phyloP scores from a whole-genome alignment of 2,888 invertebrate species.

The Idaea biselata region DNA sequence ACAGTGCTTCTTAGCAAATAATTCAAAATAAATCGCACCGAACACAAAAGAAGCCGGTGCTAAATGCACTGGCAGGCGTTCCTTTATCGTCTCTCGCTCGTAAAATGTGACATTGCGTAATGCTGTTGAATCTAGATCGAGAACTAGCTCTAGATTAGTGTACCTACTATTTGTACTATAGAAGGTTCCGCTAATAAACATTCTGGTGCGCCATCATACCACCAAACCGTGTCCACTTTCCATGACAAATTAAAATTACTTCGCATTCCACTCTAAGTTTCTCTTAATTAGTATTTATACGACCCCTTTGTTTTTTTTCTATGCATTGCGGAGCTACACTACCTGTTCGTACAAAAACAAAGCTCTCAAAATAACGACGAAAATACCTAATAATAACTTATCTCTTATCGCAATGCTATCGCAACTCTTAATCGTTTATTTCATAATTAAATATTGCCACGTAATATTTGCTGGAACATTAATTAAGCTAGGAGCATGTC shows the following conservation, averaged over 20 bases:
- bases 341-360: background rate
- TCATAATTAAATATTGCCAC: background rate
- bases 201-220: constrained; percentile 21
- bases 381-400: background rate
- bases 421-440: background rate
- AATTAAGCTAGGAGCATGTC: background rate
- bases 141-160: constrained; percentile 8
- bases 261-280: constrained; percentile 16
- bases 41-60: constrained; percentile 7
- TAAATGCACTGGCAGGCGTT: constrained; percentile 6
- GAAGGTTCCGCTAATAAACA: background rate
- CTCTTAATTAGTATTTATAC: constrained; percentile 1
- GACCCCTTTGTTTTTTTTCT: background rate
- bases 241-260: constrained; percentile 30
- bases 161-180: background rate
- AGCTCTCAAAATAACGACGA: background rate
- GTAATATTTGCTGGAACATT: background rate
- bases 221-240: constrained; percentile 24
- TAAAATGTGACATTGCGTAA: constrained; percentile 22
- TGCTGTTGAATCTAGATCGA: background rate
- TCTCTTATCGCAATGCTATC: background rate
- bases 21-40: constrained; percentile 11
- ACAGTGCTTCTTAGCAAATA: background rate
- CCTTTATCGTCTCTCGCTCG: constrained; percentile 9
- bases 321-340: background rate